Conservation (phyloP, 2,888 invertebrate genomes). For the Tetanocera ferruginea region DNA sequence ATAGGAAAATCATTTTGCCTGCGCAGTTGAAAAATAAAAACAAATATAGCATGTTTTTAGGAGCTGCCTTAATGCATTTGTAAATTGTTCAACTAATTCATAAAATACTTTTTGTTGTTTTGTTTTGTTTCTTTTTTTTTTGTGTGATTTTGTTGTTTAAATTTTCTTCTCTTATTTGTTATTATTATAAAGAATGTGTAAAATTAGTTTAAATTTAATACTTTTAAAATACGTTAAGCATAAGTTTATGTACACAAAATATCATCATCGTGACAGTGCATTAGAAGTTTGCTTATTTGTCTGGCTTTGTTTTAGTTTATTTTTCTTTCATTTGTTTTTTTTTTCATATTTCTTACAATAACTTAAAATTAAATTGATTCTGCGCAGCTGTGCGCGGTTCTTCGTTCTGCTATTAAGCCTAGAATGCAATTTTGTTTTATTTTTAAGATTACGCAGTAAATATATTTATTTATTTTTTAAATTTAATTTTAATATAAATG, state of each 20-base stretch:
- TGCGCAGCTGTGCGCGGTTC: background rate
- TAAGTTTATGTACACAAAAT: slow-evolving; percentile 3
- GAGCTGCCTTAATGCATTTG: background rate
- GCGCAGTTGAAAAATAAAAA: background rate
- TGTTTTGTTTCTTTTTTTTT: background rate
- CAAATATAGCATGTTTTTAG: background rate
- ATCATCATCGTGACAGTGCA: slow-evolving; percentile 5
- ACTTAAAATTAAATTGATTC: slow-evolving; percentile 7
- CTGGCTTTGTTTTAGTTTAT: background rate
- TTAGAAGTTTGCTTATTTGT: background rate
- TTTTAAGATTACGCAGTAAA: slow-evolving; percentile 1
- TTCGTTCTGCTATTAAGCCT: slow-evolving; percentile 3
- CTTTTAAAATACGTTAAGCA: slow-evolving; percentile 3
- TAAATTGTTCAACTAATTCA: background rate
- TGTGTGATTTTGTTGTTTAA: background rate
- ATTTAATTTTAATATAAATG: background rate
- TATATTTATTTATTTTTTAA: slow-evolving; percentile 10
- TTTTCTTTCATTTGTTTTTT: background rate
- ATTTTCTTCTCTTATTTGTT: background rate
- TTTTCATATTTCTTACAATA: slow-evolving; percentile 23
- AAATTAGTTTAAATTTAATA: background rate
- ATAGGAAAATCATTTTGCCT: background rate
- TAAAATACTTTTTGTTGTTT: slow-evolving; percentile 8
- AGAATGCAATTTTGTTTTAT: background rate
- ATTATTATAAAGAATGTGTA: background rate